phyloP scores from a whole-genome alignment of 2,888 invertebrate species.

The Callyntrura sp. region DNA sequence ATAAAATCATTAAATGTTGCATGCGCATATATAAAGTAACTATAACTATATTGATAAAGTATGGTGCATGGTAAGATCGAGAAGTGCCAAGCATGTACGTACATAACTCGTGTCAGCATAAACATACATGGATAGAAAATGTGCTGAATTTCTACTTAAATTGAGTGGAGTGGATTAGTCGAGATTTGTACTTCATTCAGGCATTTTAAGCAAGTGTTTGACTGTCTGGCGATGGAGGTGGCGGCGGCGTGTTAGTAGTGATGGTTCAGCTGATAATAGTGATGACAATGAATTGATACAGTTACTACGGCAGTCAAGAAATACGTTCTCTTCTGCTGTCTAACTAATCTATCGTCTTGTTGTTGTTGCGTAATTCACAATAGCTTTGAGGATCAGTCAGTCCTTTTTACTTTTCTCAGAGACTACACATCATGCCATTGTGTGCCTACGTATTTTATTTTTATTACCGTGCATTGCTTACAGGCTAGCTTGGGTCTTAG shows the following conservation, averaged over 20 bases:
- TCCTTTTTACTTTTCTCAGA: slow-evolving; percentile 23
- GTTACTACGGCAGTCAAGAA: neutral
- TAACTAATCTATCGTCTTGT: slow-evolving; percentile 8
- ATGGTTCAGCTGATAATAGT: neutral
- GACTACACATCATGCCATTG: neutral
- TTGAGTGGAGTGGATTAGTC: neutral
- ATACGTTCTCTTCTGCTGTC: slow-evolving; percentile 2
- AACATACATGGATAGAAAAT: neutral
- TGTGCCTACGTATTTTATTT: neutral
- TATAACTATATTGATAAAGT: too few relatives aligned
- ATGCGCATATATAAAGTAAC: neutral
- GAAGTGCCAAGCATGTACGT: neutral
- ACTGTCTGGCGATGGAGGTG: neutral
- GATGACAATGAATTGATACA: slow-evolving; percentile 17
- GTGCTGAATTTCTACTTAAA: neutral
- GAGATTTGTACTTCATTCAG: neutral
- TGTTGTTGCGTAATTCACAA: slow-evolving; percentile 28
- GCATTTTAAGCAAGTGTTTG: neutral
- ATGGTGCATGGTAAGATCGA: neutral
- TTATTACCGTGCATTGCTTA: neutral
- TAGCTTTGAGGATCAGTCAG: slow-evolving; percentile 2
- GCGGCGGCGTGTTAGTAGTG: neutral
- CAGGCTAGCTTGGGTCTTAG: neutral
- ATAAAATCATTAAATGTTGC: neutral
- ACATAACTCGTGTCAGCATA: neutral